Conservation (phyloP, 2,888 invertebrate genomes). For the Odontocerum albicorne region DNA sequence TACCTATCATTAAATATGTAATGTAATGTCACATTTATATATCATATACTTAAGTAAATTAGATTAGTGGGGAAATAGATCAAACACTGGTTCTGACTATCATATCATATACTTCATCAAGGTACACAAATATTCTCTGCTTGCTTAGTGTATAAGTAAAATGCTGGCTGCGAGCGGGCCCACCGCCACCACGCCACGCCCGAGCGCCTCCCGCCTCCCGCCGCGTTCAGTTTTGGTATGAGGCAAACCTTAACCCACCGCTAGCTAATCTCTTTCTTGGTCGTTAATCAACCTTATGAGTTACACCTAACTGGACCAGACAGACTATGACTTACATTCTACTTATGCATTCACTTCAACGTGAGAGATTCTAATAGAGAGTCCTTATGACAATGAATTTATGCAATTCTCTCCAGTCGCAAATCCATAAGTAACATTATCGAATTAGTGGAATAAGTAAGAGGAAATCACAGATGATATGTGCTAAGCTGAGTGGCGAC, state of each 20-base stretch:
- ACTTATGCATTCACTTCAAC: conserved; percentile 18
- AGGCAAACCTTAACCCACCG: too few species aligned
- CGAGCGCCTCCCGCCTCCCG: not conserved
- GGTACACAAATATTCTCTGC: conserved; percentile 18
- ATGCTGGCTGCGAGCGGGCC: too few species aligned
- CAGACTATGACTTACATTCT: conserved; percentile 30
- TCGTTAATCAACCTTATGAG: conserved; percentile 16
- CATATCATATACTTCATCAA: conserved; percentile 31
- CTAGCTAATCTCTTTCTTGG: not conserved
- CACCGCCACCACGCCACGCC: not conserved
- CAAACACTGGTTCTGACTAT: conserved; percentile 34
- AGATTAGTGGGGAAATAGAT: conserved; percentile 34
- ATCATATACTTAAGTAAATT: too few species aligned
- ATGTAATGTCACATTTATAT: conserved; percentile 20
- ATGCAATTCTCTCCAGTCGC: conserved; percentile 20
- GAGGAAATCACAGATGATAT: conserved; percentile 33
- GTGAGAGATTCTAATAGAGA: conserved; percentile 32
- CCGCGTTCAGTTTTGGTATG: conserved; percentile 20
- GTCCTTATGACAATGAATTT: conserved; percentile 27
- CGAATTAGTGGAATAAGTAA: not conserved
- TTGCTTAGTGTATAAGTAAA: conserved; percentile 15
- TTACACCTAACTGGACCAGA: conserved; percentile 35
- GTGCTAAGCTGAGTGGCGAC: conserved; percentile 27
- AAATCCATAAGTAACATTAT: conserved; percentile 8
- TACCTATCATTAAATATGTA: conserved; percentile 28